These are phyloP conservation scores for Mesembrinibis cayennensis DNA, from an alignment of 2,113 vertebrate genomes.

Conservation along the genomic window DNA sequence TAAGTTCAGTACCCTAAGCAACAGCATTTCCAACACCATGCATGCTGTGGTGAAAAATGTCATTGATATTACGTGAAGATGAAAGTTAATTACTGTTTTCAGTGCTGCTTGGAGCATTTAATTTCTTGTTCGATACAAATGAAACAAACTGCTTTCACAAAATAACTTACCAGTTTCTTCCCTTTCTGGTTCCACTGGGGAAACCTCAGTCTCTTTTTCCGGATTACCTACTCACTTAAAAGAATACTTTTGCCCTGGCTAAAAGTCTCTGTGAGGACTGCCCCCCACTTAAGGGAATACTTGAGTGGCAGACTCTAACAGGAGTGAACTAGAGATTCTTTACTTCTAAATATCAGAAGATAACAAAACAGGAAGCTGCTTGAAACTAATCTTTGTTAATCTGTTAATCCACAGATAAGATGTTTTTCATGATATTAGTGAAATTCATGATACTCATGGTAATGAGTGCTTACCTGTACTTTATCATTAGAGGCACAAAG, in stretches of 20 bases:
- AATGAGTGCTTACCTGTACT: background rate
- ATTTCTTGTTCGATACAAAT: background rate
- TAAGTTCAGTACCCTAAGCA: background rate
- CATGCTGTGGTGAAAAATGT: conserved; percentile 8
- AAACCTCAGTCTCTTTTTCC: background rate
- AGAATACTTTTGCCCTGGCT: background rate
- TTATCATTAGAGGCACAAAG: background rate
- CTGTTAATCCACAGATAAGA: background rate
- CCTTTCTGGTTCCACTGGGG: background rate
- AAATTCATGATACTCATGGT: background rate
- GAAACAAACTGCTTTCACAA: conserved; percentile 33
- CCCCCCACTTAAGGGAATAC: background rate
- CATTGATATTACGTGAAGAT: background rate
- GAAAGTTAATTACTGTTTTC: conserved; percentile 26
- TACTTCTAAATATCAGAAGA: background rate
- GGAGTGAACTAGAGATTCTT: background rate
- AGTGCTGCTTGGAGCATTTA: background rate
- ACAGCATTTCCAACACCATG: background rate
- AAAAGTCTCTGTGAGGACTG: background rate
- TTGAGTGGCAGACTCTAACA: background rate
- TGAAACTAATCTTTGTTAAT: background rate
- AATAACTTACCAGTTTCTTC: background rate
- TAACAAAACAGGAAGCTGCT: background rate
- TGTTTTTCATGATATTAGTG: background rate
- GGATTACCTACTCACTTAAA: background rate